Evolutionary conservation across 2,888 invertebrate genomes (phyloP), one percentile per base, ranked within the genome.

Genomic region (Nomada ruficornis): DNA sequence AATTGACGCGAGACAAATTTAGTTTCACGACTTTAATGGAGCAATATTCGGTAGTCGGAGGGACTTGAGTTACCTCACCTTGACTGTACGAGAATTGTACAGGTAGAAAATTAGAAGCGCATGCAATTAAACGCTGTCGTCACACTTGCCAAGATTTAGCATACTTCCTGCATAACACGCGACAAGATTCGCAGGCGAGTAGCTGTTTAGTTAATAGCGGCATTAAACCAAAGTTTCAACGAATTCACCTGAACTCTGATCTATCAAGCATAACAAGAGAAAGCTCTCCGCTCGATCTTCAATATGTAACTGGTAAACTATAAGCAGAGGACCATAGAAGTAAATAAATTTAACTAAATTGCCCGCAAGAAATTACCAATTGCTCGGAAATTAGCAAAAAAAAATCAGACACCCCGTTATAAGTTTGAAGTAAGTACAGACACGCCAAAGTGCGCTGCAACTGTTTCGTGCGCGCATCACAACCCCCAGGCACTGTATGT

Each of bases 391-490:
- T 15, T 29, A 52, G 0, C 18, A 36, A 60, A 13, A 11, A 52
- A 72, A 44, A 54, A 13, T 5, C 26, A 1, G 29, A 13, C 11
- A 20, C 15, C 44, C 20, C 10, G 7, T 50, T 36, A 23, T 2
- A 36, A 29, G 18, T 23, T 23, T 2, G n/a, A 60, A 50, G 54
- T 15, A 60, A 50, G 54, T 15, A 13, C 20, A 57, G 23, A 2
- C 2, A 42, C 44, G 62, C 74, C 55, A 77, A 7, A 55, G 13
- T 44, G 29, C 26, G 36, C 18, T 50, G n/a, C 15, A 47, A 26
- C 54, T 47, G 36, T 36, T 36, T 64, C 70, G 42, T 11, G 52
- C 50, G 23, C 60, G 15, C 44, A 55, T 52, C 54, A 74, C 60
- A 15, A 3, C 23, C 20, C 13, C 44, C 29, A 18, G 2, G 10